A percentile compares a stretch with the other conserved stretches of the same genome.
phyloP scores from a whole-genome alignment of 2,113 vertebrate species.

The Paraplagusia blochii region DNA sequence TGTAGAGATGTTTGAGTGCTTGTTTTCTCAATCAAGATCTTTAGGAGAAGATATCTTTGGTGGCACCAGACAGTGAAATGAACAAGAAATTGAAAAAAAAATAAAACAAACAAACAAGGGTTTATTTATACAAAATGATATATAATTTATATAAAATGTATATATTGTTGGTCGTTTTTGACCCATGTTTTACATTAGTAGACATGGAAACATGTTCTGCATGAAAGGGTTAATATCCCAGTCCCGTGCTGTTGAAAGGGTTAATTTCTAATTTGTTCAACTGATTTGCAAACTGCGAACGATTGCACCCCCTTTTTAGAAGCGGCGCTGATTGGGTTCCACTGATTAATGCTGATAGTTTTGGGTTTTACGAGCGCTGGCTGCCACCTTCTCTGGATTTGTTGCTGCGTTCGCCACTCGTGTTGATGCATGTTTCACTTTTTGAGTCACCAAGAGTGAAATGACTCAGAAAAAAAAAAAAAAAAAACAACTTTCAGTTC shows the following conservation, averaged over 20 bases:
- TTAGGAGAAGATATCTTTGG: too few relatives aligned
- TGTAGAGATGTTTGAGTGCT: too few relatives aligned
- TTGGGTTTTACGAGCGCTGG: conserved; percentile 28
- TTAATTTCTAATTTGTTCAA: conserved; percentile 16
- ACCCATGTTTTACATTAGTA: too few relatives aligned
- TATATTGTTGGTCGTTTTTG: too few relatives aligned
- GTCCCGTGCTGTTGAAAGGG: not conserved
- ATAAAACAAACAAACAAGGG: too few relatives aligned
- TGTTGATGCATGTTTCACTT: conserved; percentile 23
- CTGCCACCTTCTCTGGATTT: conserved; percentile 26
- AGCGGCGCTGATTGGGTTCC: conserved; percentile 19
- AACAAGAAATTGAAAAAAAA: too few relatives aligned
- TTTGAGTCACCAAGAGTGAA: conserved; percentile 31
- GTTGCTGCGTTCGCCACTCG: conserved; percentile 22
- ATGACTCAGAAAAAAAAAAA: conserved; percentile 26
- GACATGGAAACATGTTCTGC: not conserved
- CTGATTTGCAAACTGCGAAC: conserved; percentile 12
- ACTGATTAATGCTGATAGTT: conserved; percentile 30
- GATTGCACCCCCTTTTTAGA: conserved; percentile 13
- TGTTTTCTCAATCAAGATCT: too few relatives aligned
- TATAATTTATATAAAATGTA: too few relatives aligned
- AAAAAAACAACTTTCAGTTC: conserved; percentile 18
- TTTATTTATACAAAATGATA: too few relatives aligned
- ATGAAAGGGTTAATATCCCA: not conserved
- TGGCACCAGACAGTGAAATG: too few relatives aligned